Evolutionary conservation across 2,888 invertebrate species (phyloP).

Genomic region (Lycocerus yunnanus): DNA sequence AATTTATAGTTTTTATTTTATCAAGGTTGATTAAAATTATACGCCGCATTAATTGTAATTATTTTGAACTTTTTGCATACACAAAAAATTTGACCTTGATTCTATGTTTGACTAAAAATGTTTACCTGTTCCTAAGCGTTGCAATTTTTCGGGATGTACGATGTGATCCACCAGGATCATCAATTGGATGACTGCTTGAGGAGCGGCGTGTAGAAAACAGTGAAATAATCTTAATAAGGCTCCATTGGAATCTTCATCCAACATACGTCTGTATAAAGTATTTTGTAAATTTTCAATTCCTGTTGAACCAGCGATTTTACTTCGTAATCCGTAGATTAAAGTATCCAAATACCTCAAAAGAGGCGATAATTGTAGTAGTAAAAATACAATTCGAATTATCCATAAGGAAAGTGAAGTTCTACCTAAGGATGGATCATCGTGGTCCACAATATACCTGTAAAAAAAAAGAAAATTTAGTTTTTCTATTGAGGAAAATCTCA

Average conservation of each 20-base stretch:
- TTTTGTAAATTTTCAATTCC: conserved; percentile 47
- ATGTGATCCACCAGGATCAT: conserved; percentile 50
- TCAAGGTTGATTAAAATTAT: neutral
- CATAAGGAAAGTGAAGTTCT: conserved; percentile 53
- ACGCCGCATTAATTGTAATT: neutral
- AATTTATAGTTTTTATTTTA: neutral
- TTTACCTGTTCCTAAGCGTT: conserved; percentile 26
- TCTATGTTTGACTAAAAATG: neutral
- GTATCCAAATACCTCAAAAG: conserved; percentile 57
- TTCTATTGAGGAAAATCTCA: neutral
- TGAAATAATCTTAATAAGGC: conserved; percentile 55
- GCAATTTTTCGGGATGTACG: conserved; percentile 11
- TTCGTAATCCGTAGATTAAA: conserved; percentile 53
- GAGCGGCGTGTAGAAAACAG: conserved; percentile 56
- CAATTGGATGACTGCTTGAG: conserved; percentile 55
- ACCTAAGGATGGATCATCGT: conserved; percentile 54
- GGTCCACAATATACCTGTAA: conserved; percentile 57
- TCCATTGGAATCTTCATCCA: conserved; percentile 57
- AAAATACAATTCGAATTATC: conserved; percentile 54
- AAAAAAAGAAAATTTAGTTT: conserved; percentile 9
- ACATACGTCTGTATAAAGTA: conserved; percentile 53
- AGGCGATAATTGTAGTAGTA: conserved; percentile 58
- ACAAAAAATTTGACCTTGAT: neutral
- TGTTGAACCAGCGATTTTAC: conserved; percentile 49
- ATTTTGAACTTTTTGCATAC: neutral